phyloP scores from a whole-genome alignment of 2,888 invertebrate genomes.

The Nomada lathburiana region DNA sequence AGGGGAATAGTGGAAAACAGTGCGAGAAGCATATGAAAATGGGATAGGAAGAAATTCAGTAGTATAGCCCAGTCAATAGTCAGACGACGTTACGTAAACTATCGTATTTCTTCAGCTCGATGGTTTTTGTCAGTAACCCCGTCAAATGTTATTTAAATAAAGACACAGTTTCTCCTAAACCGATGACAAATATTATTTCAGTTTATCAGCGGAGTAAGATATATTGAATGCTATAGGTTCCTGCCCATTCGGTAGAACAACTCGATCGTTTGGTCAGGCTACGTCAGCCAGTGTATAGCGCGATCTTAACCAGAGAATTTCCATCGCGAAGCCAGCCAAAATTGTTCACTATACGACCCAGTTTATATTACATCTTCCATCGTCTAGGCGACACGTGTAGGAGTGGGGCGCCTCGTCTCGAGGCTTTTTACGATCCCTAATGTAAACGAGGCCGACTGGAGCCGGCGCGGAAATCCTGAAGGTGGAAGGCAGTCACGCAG shows the following conservation, averaged over 20 bases:
- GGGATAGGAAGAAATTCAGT: too few relatives aligned
- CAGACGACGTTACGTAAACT: neutral
- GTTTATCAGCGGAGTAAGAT: too few relatives aligned
- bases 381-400: constrained; percentile 1
- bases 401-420: neutral
- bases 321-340: neutral
- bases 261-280: too few relatives aligned
- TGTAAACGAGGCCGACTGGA: constrained; percentile 49
- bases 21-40: too few relatives aligned
- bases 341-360: neutral
- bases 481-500: constrained; percentile 37
- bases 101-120: neutral
- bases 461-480: constrained; percentile 21
- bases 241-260: too few relatives aligned
- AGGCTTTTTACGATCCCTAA: constrained; percentile 40
- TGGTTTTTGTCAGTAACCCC: too few relatives aligned
- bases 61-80: neutral
- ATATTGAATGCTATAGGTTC: too few relatives aligned
- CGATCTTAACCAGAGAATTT: neutral
- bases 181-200: too few relatives aligned
- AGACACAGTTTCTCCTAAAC: too few relatives aligned
- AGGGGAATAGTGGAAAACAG: too few relatives aligned
- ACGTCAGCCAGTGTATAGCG: too few relatives aligned
- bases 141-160: too few relatives aligned
- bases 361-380: neutral